Conservation (phyloP, 2,797 vertebrate species). For the Pteropus rufus region DNA sequence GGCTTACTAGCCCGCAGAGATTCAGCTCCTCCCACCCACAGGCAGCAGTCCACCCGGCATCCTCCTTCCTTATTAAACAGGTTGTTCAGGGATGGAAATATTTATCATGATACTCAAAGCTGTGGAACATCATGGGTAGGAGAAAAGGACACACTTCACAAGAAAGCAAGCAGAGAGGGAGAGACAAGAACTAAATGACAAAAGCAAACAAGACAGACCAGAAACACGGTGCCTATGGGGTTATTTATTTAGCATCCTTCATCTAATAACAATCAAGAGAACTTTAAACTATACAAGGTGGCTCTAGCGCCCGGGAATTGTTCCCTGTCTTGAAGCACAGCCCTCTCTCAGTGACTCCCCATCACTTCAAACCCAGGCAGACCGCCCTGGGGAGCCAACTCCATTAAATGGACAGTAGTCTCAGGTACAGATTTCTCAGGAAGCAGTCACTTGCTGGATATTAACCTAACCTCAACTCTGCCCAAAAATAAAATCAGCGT, state of each 20-base stretch:
- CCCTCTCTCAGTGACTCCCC: background rate
- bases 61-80: background rate
- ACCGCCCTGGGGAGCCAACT: background rate
- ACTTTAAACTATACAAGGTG: background rate
- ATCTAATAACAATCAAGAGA: slow-evolving; percentile 37
- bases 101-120: background rate
- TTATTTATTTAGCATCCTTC: slow-evolving; percentile 8
- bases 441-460: background rate
- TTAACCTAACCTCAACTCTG: background rate
- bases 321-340: background rate
- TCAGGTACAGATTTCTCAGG: background rate
- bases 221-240: background rate
- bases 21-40: background rate
- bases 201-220: background rate
- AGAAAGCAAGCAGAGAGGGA: background rate
- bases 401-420: background rate
- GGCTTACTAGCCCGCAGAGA: background rate
- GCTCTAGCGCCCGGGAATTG: background rate
- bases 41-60: background rate
- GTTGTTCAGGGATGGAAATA: background rate
- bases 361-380: background rate
- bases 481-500: background rate
- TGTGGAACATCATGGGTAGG: background rate
- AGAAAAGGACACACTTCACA: background rate
- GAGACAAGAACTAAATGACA: background rate